phyloP scores from a whole-genome alignment of 1,140 invertebrate genomes.

The Venturia canescens region DNA sequence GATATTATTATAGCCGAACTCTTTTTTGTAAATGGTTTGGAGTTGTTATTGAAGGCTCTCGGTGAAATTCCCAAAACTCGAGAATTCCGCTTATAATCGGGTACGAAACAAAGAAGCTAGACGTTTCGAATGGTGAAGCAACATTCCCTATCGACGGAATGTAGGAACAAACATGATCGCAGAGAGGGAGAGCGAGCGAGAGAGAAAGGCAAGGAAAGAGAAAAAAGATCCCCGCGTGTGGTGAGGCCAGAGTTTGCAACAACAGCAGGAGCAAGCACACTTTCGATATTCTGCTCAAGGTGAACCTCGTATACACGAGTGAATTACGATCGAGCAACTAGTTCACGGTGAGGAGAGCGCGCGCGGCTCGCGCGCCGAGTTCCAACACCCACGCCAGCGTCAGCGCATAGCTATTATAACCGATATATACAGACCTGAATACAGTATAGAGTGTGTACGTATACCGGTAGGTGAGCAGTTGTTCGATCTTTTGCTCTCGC shows the following conservation, averaged over 20 bases:
- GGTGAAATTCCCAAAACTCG: no score
- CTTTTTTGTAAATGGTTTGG: neutral
- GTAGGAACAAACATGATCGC: neutral
- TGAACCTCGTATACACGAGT: constrained; percentile 46
- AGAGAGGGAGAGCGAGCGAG: neutral
- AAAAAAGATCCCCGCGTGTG: neutral
- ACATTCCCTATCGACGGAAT: constrained; percentile 38
- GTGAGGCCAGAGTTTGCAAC: constrained; percentile 14
- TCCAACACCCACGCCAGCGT: constrained; percentile 43
- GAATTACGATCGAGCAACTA: constrained; percentile 47
- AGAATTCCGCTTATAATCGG: neutral
- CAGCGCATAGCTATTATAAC: constrained; percentile 43
- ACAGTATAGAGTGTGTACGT: neutral
- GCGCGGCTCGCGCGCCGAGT: constrained; percentile 21
- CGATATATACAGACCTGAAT: neutral
- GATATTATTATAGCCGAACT: no score
- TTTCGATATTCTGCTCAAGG: constrained; percentile 45
- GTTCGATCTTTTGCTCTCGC: constrained; percentile 35
- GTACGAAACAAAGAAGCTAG: constrained; percentile 37
- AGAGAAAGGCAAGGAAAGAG: neutral
- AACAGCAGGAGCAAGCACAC: constrained; percentile 38
- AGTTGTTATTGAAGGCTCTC: no score
- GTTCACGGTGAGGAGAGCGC: constrained; percentile 36
- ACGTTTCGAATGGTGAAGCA: neutral
- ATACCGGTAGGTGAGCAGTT: constrained; percentile 26